Conservation (phyloP, 2,888 invertebrate genomes). For the Parnassius glacialis region DNA sequence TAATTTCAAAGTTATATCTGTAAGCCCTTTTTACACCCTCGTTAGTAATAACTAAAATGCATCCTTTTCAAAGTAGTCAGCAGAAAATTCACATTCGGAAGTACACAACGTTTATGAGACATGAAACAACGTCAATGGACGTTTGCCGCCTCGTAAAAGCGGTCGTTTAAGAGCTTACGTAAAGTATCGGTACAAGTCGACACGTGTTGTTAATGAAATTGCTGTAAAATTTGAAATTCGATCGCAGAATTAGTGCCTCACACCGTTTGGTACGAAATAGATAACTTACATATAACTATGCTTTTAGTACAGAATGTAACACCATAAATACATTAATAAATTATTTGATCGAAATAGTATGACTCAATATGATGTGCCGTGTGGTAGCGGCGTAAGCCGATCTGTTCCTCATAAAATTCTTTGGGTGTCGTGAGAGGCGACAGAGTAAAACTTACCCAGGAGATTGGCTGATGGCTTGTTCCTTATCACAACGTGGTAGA, state of each 20-base stretch:
- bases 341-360: too few relatives aligned
- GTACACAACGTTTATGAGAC: conserved; percentile 3
- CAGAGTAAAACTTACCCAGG: too few relatives aligned
- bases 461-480: too few relatives aligned
- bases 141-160: conserved; percentile 14
- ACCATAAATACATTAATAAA: too few relatives aligned
- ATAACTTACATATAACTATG: background rate
- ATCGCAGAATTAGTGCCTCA: conserved; percentile 31
- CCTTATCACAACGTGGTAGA: too few relatives aligned
- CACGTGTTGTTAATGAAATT: conserved; percentile 20
- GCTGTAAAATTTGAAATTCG: conserved; percentile 23
- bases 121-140: conserved; percentile 9
- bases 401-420: too few relatives aligned
- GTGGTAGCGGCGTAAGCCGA: too few relatives aligned
- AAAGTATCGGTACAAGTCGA: conserved; percentile 5
- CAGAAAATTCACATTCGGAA: too few relatives aligned
- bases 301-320: too few relatives aligned
- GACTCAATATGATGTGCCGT: too few relatives aligned
- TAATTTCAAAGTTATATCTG: background rate
- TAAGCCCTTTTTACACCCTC: background rate
- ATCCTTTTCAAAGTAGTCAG: too few relatives aligned
- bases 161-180: conserved; percentile 11
- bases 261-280: conserved; percentile 30
- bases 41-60: background rate
- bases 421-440: too few relatives aligned